Evolutionary conservation across 2,888 invertebrate species (phyloP), one percentile per base, ranked within the genome.

Genomic region (Drosophila lutescens): DNA sequence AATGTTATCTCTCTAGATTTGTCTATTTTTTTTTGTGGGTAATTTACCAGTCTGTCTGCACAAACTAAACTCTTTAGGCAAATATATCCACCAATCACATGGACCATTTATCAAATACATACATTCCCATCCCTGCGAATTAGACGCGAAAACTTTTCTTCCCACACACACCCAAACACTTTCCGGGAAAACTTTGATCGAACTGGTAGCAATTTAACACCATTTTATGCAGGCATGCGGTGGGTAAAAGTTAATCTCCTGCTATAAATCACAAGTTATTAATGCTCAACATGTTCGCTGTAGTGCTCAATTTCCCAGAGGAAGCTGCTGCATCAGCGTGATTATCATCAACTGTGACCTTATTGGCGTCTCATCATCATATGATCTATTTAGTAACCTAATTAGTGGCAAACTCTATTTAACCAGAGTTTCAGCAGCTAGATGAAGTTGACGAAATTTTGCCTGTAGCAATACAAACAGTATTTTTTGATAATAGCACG

Each of bases 191-290:
- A 85, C 51, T 87, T 82, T 80, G 53, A 65, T 68, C 68, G 63
- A 77, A 69, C 86, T 61, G 44, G 43, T 38, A 57, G 69, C 67
- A 79, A 81, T 87, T 85, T 81, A 76, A 71, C 66, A 70, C 70
- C 61, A 74, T 63, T 76, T 70, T 41, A 36, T 26, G 83, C 60
- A 43, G 66, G 38, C 20, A 17, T 26, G 47, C 17, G 34, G 32
- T 49, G 65, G 63, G 62, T 40, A 23, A 53, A 59, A 57, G 69
- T 54, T 73, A 61, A 46, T 51, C 67, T 41, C 20, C 47, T 40
- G 67, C 46, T 38, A 85, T 80, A 82, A 82, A 88, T 86, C 86
- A 75, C 73, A 80, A 86, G 78, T 82, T 82, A 88, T 88, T 82
- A 82, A 86, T 83, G 78, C 71, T 66, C 76, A 80, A 83, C 88